phyloP scores from a whole-genome alignment of 2,797 vertebrate genomes.

The Otus scops region DNA sequence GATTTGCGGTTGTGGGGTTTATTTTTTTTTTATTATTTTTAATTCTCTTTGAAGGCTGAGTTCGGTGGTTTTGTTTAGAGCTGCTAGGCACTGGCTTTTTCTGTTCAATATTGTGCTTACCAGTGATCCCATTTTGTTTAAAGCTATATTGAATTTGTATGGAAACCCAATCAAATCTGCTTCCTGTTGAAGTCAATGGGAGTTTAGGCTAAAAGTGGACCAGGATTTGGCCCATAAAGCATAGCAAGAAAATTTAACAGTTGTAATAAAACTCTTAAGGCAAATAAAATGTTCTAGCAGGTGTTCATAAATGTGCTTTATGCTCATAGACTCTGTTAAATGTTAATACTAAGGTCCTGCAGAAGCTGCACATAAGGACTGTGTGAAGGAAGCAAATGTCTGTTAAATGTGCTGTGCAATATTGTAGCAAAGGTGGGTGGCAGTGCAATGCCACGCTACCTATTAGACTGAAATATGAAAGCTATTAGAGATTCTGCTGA shows the following conservation, averaged over 20 bases:
- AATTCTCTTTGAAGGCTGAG: background rate
- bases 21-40: background rate
- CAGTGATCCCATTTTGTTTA: slow-evolving; percentile 34
- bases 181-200: background rate
- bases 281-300: slow-evolving; percentile 75
- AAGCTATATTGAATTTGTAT: slow-evolving; percentile 40
- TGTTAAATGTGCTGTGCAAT: slow-evolving; percentile 64
- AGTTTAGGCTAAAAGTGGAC: slow-evolving; percentile 25
- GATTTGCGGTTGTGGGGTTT: background rate
- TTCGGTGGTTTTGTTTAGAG: background rate
- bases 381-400: slow-evolving; percentile 56
- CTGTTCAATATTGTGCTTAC: background rate
- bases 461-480: slow-evolving; percentile 76
- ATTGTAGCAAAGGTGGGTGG: slow-evolving; percentile 57
- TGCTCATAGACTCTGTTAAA: slow-evolving; percentile 70
- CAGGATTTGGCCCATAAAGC: slow-evolving; percentile 65
- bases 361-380: slow-evolving; percentile 23
- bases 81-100: background rate
- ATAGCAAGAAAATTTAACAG: slow-evolving; percentile 67
- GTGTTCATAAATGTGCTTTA: slow-evolving; percentile 74
- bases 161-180: slow-evolving; percentile 16
- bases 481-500: slow-evolving; percentile 72
- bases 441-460: slow-evolving; percentile 44
- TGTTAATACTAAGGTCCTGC: slow-evolving; percentile 66
- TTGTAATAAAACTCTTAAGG: slow-evolving; percentile 73